These are phyloP conservation scores for Willisornis vidua DNA, from an alignment of 2,113 vertebrate genomes.

Conservation along the genomic window DNA sequence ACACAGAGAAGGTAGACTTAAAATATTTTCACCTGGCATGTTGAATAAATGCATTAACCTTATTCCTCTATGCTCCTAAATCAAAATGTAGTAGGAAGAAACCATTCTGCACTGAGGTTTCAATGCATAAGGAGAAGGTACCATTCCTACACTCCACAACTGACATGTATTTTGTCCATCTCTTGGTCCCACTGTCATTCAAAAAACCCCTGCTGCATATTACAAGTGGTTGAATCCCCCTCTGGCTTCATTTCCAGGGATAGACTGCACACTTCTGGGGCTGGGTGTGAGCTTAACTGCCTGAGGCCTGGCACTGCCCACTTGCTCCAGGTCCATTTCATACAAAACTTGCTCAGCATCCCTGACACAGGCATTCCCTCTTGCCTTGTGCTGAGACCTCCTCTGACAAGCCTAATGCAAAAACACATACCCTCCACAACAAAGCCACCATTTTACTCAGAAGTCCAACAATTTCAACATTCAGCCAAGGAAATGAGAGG, in stretches of 20 bases:
- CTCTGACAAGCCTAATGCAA: not conserved
- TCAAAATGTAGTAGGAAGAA: not conserved
- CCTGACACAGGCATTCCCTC: not conserved
- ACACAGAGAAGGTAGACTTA: slow-evolving; percentile 5
- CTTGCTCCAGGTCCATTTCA: not conserved
- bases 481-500: not conserved
- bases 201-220: not conserved
- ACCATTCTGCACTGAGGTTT: not conserved
- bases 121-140: not conserved
- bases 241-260: not conserved
- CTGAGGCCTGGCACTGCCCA: not conserved
- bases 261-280: not conserved
- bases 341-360: not conserved
- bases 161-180: not conserved
- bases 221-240: not conserved
- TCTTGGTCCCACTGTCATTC: not conserved
- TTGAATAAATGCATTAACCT: not conserved
- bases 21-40: slow-evolving; percentile 1
- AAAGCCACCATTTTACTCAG: not conserved
- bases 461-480: not conserved
- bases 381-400: not conserved
- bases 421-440: not conserved
- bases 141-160: rapidly evolving
- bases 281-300: not conserved
- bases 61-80: not conserved